phyloP scores from a whole-genome alignment of 2,797 vertebrate species.

The Coranthus polyacanthus region DNA sequence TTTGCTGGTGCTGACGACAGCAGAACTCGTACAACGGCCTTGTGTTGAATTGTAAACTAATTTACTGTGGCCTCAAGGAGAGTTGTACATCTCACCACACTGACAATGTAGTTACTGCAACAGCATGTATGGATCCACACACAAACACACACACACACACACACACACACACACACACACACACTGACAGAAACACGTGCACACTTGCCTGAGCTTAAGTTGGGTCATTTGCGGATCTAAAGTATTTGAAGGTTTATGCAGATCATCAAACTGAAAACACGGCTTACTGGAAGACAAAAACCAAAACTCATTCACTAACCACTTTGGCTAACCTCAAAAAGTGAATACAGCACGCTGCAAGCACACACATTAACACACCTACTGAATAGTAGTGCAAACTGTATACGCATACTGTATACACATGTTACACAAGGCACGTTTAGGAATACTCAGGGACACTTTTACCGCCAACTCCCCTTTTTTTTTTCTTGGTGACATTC shows the following conservation, averaged over 20 bases:
- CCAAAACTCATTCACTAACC: constrained; percentile 64
- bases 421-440: constrained; percentile 15
- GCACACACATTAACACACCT: constrained; percentile 25
- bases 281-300: constrained; percentile 69
- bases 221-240: constrained; percentile 24
- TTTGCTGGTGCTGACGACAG: no score
- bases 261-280: constrained; percentile 55
- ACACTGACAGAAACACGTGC: background rate
- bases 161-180: no score
- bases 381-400: background rate
- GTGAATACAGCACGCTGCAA: constrained; percentile 28
- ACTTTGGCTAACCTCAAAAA: constrained; percentile 74
- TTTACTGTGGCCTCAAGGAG: constrained; percentile 1
- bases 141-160: no score
- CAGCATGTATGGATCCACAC: background rate
- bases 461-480: constrained; percentile 2
- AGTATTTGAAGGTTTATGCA: constrained; percentile 27
- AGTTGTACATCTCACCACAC: constrained; percentile 4
- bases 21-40: no score
- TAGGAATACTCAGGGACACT: constrained; percentile 4
- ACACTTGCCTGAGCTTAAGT: constrained; percentile 5
- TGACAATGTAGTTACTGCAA: background rate
- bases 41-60: background rate
- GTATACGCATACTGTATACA: background rate
- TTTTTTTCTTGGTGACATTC: constrained; percentile 7